Evolutionary conservation across 2,113 vertebrate genomes (phyloP).

Genomic region (Vidua chalybeata): DNA sequence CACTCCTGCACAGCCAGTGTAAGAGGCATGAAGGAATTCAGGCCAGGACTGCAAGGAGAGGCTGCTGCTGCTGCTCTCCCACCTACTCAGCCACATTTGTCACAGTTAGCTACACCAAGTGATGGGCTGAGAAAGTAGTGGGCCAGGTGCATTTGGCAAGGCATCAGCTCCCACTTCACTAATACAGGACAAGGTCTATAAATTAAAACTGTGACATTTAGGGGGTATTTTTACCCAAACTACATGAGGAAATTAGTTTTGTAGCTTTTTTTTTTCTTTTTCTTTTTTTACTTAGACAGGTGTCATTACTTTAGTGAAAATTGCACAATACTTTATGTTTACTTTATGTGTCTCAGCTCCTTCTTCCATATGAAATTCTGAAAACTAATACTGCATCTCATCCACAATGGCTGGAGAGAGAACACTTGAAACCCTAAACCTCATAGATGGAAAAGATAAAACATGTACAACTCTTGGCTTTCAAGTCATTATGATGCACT

Average conservation of each 20-base stretch:
- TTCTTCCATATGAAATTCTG: neutral
- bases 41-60: neutral
- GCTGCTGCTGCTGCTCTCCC: neutral
- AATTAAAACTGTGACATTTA: neutral
- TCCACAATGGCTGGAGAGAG: neutral
- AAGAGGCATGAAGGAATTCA: neutral
- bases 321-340: neutral
- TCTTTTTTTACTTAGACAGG: neutral
- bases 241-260: neutral
- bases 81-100: neutral
- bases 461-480: neutral
- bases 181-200: neutral
- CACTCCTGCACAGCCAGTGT: accelerated
- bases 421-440: neutral
- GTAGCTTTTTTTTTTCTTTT: neutral
- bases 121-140: neutral
- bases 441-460: neutral
- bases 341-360: neutral
- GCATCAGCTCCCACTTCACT: neutral
- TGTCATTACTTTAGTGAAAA: neutral
- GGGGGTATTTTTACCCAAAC: neutral
- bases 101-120: neutral
- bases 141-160: neutral
- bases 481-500: neutral
- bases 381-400: neutral